A percentile compares a stretch with the other conserved stretches of the same genome.
These are phyloP conservation scores for Leucopternis melanops DNA, from an alignment of 2,113 vertebrate species.

Conservation along the genomic window DNA sequence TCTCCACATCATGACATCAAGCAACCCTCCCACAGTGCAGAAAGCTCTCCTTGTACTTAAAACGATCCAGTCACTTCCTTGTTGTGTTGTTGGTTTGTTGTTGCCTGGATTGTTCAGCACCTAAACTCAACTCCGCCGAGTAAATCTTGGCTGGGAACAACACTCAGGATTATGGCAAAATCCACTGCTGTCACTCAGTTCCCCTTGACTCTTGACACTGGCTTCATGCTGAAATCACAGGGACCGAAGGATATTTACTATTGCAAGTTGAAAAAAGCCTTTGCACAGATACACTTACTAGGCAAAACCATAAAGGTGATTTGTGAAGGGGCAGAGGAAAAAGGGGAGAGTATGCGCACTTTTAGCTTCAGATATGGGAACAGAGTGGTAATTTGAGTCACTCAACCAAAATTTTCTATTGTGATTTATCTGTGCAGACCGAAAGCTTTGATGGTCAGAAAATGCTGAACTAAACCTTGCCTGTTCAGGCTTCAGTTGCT, in stretches of 20 bases:
- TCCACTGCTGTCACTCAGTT: not conserved
- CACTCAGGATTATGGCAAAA: not conserved
- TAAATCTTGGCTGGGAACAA: not conserved
- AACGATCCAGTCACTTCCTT: not conserved
- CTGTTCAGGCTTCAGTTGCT: not conserved
- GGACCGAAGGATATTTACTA: not conserved
- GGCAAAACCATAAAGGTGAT: constrained; percentile 61
- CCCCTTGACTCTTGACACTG: not conserved
- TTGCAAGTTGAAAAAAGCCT: not conserved
- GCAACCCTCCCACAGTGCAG: not conserved
- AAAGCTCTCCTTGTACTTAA: not conserved
- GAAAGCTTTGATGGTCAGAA: not conserved
- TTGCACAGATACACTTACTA: not conserved
- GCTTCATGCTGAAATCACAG: not conserved
- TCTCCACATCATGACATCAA: not conserved
- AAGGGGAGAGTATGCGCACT: not conserved
- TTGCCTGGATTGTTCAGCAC: not conserved
- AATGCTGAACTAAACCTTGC: not conserved
- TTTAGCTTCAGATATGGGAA: not conserved
- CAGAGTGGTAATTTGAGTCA: not conserved
- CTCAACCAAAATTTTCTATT: not conserved
- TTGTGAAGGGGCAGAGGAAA: constrained; percentile 36
- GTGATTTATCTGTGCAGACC: not conserved
- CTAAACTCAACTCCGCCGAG: not conserved
- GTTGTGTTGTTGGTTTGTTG: not conserved